Base-by-base conservation (phyloP, 1,140 invertebrate genomes). In the Lysiphlebus fabarum region DNA sequence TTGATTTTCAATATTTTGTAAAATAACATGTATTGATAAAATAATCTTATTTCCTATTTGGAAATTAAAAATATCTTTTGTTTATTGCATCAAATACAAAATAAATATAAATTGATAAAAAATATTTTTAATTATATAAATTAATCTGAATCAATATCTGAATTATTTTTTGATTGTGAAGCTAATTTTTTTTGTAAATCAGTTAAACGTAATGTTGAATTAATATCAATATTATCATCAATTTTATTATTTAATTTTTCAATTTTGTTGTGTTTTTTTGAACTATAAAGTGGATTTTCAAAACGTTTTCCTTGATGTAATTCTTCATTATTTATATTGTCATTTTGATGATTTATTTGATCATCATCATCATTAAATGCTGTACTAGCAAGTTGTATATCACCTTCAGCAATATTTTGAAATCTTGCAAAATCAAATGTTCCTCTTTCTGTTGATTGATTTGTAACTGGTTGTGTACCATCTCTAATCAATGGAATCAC, bases 221-320 rank as follows among this genome's bases (percentile, higher is more conserved):
- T 62, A 7, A 69, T 51, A 12, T 70, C 61, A 4, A 73, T 33
- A 7, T 65, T n/a, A n/a, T n/a, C n/a, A n/a, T n/a, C n/a, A n/a
- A n/a, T n/a, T n/a, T n/a, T n/a, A n/a, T n/a, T 64, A 12, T 70
- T 26, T 26, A 26, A 26, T 26, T 26, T 63, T n/a, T 43, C 42
- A 34, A 59, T 55, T 6, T 58, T 3, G 33, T 49, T 33, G 34
- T 60, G 56, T 62, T 65, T 67, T 43, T 67, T 70, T 10, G 74
- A 73, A 33, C 63, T 67, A 54, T 78, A 80, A 4, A 80, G 54
- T 6, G 76, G 76, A 66, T 80, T 78, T 54, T 78, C 76, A 43
- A 78, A 78, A 62, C 70, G 68, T 38, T 62, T 62, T 14, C 62
- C 66, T 7, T 7, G 7, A n/a, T 36, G 64, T 62, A 57, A 58